A percentile compares a stretch with the other conserved stretches of the same genome.
Conservation (phyloP, 2,113 vertebrate species). For the Mus spicilegus region DNA sequence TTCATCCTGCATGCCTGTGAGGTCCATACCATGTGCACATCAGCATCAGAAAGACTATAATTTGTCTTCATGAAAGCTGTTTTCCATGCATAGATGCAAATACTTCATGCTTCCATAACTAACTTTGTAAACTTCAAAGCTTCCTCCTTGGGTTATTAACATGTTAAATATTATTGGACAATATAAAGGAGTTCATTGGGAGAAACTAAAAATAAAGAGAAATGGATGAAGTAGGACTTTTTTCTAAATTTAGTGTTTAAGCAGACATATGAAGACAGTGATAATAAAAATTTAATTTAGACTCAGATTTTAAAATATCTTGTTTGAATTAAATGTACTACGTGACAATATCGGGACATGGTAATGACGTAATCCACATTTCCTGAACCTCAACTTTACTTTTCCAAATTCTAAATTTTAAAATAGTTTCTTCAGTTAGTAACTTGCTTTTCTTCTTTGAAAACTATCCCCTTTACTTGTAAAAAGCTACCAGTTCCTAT, state of each 20-base stretch:
- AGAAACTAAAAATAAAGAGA: conserved; percentile 51
- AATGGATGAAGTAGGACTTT: conserved; percentile 29
- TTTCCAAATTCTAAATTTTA: conserved; percentile 27
- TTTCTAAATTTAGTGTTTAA: conserved; percentile 56
- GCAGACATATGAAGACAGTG: not conserved
- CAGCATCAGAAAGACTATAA: conserved; percentile 89
- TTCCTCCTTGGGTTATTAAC: conserved; percentile 71
- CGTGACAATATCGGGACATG: not conserved
- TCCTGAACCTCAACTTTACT: not conserved
- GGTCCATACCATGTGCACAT: conserved; percentile 91
- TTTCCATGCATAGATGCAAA: conserved; percentile 83
- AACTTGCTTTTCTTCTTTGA: not conserved
- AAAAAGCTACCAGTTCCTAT: not conserved
- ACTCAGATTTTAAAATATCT: not conserved
- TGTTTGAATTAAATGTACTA: not conserved
- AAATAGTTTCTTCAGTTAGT: not conserved
- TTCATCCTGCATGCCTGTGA: conserved; percentile 89
- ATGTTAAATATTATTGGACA: conserved; percentile 42
- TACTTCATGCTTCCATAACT: conserved; percentile 81
- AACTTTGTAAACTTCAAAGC: conserved; percentile 85
- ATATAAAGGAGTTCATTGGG: conserved; percentile 8
- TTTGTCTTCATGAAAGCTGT: conserved; percentile 90
- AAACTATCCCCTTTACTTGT: not conserved
- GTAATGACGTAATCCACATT: not conserved
- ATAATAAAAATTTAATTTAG: not conserved